Conservation (phyloP, 1,140 invertebrate genomes). For the Vanessa tameamea region DNA sequence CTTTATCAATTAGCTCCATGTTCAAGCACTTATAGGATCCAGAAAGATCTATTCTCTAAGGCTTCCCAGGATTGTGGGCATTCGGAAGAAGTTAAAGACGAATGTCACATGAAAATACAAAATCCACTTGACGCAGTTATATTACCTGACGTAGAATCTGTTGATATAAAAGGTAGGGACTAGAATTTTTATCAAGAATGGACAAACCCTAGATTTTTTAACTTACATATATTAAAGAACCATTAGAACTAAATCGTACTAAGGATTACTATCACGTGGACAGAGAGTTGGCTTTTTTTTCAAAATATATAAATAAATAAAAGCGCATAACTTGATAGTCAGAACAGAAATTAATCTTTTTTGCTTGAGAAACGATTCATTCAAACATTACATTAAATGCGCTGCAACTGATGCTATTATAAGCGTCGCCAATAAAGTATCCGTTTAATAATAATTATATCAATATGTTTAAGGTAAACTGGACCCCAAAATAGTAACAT, state of each 20-base stretch:
- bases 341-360: too few species aligned
- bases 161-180: conserved; percentile 52
- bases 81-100: conserved; percentile 40
- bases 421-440: too few species aligned
- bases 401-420: too few species aligned
- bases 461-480: conserved; percentile 41
- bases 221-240: too few species aligned
- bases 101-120: conserved; percentile 47
- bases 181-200: background rate
- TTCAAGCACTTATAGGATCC: conserved; percentile 53
- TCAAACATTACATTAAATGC: too few species aligned
- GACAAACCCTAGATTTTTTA: background rate
- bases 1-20: conserved; percentile 55
- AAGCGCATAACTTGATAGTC: too few species aligned
- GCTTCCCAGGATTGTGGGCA: conserved; percentile 56
- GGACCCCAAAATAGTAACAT: conserved; percentile 49
- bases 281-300: too few species aligned
- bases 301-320: too few species aligned
- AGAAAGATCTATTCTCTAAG: conserved; percentile 47
- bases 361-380: too few species aligned
- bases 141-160: conserved; percentile 38
- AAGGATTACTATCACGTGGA: too few species aligned
- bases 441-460: background rate
- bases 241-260: too few species aligned
- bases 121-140: conserved; percentile 40